Conservation (phyloP, 1,140 invertebrate species). For the Acyrthosiphon pisum region DNA sequence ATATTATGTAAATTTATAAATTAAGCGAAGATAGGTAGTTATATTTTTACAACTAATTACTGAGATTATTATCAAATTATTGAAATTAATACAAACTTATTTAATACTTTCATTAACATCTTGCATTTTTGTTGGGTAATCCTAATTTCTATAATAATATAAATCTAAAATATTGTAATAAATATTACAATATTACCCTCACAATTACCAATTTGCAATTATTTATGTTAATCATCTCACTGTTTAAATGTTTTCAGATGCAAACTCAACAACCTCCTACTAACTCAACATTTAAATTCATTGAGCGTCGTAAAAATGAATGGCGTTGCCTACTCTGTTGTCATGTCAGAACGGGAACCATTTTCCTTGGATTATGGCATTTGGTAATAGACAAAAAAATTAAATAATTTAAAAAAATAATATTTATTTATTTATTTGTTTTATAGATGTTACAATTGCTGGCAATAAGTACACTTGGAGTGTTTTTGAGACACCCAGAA, state of each 20-base stretch:
- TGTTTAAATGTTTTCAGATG: slow-evolving; percentile 33
- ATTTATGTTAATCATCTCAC: background rate
- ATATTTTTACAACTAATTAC: background rate
- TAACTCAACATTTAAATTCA: slow-evolving; percentile 6
- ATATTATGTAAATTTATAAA: no score
- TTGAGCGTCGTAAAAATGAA: slow-evolving; percentile 66
- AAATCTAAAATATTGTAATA: background rate
- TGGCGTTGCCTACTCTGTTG: slow-evolving; percentile 82
- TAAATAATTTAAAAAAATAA: background rate
- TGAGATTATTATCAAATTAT: background rate
- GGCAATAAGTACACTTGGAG: slow-evolving; percentile 73
- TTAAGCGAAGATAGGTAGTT: background rate
- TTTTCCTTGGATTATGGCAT: slow-evolving; percentile 81
- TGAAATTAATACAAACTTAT: background rate
- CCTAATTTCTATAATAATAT: background rate
- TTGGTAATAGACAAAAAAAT: slow-evolving; percentile 69
- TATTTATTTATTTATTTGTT: slow-evolving; percentile 49
- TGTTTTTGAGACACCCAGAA: slow-evolving; percentile 75
- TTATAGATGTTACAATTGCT: slow-evolving; percentile 75
- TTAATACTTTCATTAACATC: no score
- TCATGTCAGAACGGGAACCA: slow-evolving; percentile 82
- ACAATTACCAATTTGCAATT: background rate
- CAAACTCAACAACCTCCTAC: background rate
- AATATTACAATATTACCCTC: no score
- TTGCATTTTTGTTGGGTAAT: background rate